Evolutionary conservation across 2,797 vertebrate genomes (phyloP), one percentile per base, ranked within the genome.

Genomic region (Huso huso): DNA sequence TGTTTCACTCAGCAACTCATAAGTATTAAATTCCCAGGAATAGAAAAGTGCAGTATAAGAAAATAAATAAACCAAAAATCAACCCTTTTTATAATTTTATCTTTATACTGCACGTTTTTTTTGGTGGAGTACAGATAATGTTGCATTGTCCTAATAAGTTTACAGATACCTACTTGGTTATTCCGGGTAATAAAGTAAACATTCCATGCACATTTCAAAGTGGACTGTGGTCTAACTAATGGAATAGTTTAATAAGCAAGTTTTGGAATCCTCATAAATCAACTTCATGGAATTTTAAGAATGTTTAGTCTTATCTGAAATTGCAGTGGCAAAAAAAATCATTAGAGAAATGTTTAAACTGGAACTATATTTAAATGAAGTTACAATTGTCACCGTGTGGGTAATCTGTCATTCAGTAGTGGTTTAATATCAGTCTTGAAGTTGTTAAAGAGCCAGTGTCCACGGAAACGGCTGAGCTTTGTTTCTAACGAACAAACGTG

Each of bases 401-500:
- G 71, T 51, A 49, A 62, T 81, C 71, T 67, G 66, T 79, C 73
- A 69, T 68, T 75, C 65, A 62, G 51, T 61, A 53, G 50, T 51
- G 7, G 63, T 62, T 67, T 61, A 68, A 49, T 10, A 15, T 61
- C 50, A 50, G 64, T 66, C 71, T 68, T 62, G 76, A 66, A 10
- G 69, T 63, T 9, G 66, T 79, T 75, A 61, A 65, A 69, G 69
- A 18, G 0, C 67, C 82, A 78, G 75, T 78, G 68, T 83, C 72
- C 75, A 76, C 75, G 68, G 73, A 78, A 83, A 78, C 69, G 13
- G 70, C 78, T 76, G 79, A 76, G 71, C 80, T 80, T 77, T 71
- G 69, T 73, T 77, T 74, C 62, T 82, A 82, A 82, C 78, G 78
- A 84, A 83, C 79, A 78, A 65, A 73, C 83, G 76, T 84, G 69